Evolutionary conservation across 1,140 invertebrate genomes (phyloP).

Genomic region (Drosophila lowei): DNA sequence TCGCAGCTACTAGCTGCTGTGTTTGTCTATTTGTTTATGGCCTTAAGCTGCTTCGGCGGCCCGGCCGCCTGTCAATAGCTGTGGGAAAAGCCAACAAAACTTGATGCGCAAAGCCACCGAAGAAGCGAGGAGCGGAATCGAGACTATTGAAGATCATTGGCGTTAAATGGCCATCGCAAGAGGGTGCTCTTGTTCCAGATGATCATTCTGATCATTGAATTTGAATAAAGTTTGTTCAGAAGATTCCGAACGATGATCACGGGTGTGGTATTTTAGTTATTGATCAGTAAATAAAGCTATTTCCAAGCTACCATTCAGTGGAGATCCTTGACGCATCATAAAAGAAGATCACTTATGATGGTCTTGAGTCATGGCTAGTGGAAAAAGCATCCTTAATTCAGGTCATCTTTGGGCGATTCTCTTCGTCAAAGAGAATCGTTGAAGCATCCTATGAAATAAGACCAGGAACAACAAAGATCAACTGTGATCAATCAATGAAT

Average conservation of each 20-base stretch:
- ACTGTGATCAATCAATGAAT: too few relatives aligned
- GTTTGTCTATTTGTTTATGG: slow-evolving; percentile 79
- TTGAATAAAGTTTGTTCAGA: too few relatives aligned
- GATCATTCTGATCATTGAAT: neutral
- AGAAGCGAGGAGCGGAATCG: slow-evolving; percentile 14
- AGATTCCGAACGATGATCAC: neutral
- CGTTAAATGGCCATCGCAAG: slow-evolving; percentile 29
- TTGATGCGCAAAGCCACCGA: slow-evolving; percentile 30
- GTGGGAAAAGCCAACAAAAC: slow-evolving; percentile 79
- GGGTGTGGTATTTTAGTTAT: too few relatives aligned
- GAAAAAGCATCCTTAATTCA: too few relatives aligned
- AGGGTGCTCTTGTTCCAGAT: slow-evolving; percentile 14
- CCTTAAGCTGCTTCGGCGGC: slow-evolving; percentile 63
- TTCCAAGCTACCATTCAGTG: too few relatives aligned
- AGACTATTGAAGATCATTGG: slow-evolving; percentile 40
- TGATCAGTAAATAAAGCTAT: neutral
- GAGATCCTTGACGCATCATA: too few relatives aligned
- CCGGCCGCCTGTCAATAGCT: slow-evolving; percentile 72
- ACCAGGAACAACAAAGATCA: too few relatives aligned
- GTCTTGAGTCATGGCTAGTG: too few relatives aligned
- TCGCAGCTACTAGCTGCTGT: slow-evolving; percentile 51
- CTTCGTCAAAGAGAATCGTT: too few relatives aligned
- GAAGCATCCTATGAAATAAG: too few relatives aligned
- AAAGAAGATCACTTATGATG: too few relatives aligned
- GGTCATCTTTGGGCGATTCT: too few relatives aligned